Conservation (phyloP, 2,888 invertebrate species). For the Aporophyla lueneburgensis region DNA sequence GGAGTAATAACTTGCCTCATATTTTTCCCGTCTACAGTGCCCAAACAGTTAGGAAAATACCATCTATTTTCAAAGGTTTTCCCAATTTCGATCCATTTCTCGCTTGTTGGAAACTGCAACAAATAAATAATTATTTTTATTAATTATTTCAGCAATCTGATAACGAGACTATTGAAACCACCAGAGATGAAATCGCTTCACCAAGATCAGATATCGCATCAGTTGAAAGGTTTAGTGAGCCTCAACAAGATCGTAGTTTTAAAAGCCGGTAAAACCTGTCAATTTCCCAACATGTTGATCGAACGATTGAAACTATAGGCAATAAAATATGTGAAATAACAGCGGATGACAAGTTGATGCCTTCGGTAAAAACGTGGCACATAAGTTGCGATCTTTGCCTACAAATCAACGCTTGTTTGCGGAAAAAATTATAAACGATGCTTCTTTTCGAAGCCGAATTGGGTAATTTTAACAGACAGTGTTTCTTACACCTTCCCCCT, state of each 20-base stretch:
- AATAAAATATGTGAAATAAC: slow-evolving; percentile 31
- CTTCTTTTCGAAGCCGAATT: slow-evolving; percentile 37
- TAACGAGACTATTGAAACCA: slow-evolving; percentile 23
- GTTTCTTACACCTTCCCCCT: slow-evolving; percentile 10
- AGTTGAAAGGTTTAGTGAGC: slow-evolving; percentile 21
- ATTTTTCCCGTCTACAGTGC: not conserved
- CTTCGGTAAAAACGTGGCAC: slow-evolving; percentile 41
- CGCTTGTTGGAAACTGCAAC: too few relatives aligned
- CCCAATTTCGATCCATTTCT: too few relatives aligned
- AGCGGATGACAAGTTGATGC: slow-evolving; percentile 19
- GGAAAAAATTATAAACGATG: slow-evolving; percentile 47
- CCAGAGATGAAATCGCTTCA: slow-evolving; percentile 29
- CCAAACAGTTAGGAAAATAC: not conserved
- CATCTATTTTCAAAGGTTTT: not conserved
- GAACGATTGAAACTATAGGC: slow-evolving; percentile 27
- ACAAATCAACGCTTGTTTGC: slow-evolving; percentile 42
- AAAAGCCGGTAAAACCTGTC: slow-evolving; percentile 24
- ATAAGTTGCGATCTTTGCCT: slow-evolving; percentile 38
- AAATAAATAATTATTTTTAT: too few relatives aligned
- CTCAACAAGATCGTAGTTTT: slow-evolving; percentile 29
- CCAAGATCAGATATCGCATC: slow-evolving; percentile 16
- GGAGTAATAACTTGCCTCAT: not conserved
- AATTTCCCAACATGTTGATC: slow-evolving; percentile 24
- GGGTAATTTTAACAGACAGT: slow-evolving; percentile 17
- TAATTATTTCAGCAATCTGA: slow-evolving; percentile 18